Conservation (phyloP, 2,113 vertebrate species). For the Hoplias malabaricus region DNA sequence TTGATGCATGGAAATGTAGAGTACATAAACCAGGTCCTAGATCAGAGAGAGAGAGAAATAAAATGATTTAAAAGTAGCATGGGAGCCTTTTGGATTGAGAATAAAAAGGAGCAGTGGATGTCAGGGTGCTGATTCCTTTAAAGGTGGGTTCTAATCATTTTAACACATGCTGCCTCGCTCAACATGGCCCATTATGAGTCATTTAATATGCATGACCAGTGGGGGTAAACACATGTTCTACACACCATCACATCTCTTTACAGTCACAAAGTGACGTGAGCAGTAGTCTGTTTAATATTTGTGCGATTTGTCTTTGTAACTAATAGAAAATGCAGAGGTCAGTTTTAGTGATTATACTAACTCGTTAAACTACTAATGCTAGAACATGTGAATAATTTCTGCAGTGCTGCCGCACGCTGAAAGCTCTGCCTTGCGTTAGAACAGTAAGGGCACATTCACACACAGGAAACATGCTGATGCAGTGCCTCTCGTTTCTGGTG, state of each 20-base stretch:
- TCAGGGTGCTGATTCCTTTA: conserved; percentile 6
- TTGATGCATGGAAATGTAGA: no score
- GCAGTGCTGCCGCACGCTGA: background rate
- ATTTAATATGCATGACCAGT: conserved; percentile 16
- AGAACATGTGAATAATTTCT: background rate
- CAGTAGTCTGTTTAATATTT: background rate
- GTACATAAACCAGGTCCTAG: background rate
- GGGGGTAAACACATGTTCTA: conserved; percentile 11
- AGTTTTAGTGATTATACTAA: background rate
- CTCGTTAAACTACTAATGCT: background rate
- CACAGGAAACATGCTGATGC: conserved; percentile 9
- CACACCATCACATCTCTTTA: conserved; percentile 10
- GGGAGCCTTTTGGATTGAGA: background rate
- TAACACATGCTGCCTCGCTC: conserved; percentile 3
- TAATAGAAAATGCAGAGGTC: background rate
- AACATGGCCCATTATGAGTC: background rate
- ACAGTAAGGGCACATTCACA: background rate
- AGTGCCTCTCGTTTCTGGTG: conserved; percentile 23
- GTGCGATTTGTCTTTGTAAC: background rate
- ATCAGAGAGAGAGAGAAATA: background rate
- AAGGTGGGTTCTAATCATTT: conserved; percentile 28
- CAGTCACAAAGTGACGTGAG: background rate
- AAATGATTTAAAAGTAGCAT: background rate
- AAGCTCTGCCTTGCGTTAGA: background rate
- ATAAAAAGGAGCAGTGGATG: conserved; percentile 1